A percentile compares a stretch with the other conserved stretches of the same genome.
Conservation (phyloP, 1,140 invertebrate species). For the Drosophila setifemur region DNA sequence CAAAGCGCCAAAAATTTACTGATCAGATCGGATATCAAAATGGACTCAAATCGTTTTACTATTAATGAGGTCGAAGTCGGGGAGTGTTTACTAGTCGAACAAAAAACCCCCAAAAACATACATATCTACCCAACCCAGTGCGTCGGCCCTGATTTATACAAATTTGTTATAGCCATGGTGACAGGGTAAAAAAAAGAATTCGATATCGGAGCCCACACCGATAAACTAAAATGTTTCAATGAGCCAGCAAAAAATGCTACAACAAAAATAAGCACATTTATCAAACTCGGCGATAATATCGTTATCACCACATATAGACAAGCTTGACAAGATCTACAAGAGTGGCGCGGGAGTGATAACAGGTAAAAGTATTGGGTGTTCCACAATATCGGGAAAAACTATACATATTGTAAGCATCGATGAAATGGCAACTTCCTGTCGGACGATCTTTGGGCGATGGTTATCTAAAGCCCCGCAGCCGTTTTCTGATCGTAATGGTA, state of each 20-base stretch:
- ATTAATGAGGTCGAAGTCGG: background rate
- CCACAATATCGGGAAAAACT: background rate
- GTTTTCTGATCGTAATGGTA: background rate
- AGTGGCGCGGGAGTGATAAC: slow-evolving; percentile 17
- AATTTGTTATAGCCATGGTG: slow-evolving; percentile 15
- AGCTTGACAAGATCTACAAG: slow-evolving; percentile 26
- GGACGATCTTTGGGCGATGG: background rate
- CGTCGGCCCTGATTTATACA: background rate
- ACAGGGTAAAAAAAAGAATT: slow-evolving; percentile 4
- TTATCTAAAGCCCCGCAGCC: slow-evolving; percentile 3
- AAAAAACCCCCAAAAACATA: background rate
- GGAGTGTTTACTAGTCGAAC: background rate
- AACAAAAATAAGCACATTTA: slow-evolving; percentile 61
- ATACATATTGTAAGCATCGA: no score
- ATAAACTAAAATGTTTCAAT: slow-evolving; percentile 5
- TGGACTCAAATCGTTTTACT: no score
- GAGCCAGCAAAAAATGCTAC: slow-evolving; percentile 8
- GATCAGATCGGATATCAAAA: no score
- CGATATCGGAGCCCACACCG: background rate
- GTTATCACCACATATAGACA: slow-evolving; percentile 64
- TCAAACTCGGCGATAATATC: slow-evolving; percentile 64
- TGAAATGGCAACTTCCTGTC: slow-evolving; percentile 12
- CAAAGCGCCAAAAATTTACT: no score
- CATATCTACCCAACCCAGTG: background rate
- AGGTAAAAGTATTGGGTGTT: background rate